These are phyloP conservation scores for Acrocephalus kingi DNA, from an alignment of 2,113 vertebrate species.

Conservation along the genomic window DNA sequence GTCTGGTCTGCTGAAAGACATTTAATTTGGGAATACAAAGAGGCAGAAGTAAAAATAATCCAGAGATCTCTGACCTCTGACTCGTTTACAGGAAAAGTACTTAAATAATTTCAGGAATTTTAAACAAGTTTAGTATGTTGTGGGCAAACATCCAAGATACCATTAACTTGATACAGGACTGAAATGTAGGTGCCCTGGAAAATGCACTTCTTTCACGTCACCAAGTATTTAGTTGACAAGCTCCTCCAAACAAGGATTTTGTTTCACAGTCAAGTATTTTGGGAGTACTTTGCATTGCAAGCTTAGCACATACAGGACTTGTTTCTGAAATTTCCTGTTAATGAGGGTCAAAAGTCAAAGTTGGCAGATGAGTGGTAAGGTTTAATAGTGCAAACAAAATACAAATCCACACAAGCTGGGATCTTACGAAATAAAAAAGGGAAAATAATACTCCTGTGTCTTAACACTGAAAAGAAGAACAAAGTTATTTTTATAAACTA, in stretches of 20 bases:
- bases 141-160: conserved; percentile 24
- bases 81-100: not conserved
- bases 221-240: not conserved
- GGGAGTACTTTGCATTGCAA: not conserved
- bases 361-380: not conserved
- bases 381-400: not conserved
- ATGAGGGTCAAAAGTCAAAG: not conserved
- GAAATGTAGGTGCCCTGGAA: conserved; percentile 16
- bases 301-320: not conserved
- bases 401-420: not conserved
- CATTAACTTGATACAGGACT: not conserved
- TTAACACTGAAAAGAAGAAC: not conserved
- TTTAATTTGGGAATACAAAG: not conserved
- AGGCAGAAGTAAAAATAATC: not conserved
- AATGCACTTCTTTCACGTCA: conserved; percentile 11
- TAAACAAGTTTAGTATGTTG: not conserved
- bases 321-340: not conserved
- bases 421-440: not conserved
- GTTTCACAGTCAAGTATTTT: conserved; percentile 24
- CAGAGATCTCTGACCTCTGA: not conserved
- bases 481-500: not conserved
- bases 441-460: not conserved
- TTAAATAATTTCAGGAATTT: conserved; percentile 42
- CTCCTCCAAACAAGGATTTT: conserved; percentile 26
- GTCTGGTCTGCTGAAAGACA: not conserved